These are phyloP conservation scores for Crotalus horridus DNA, from an alignment of 2,113 vertebrate species.

Conservation along the genomic window DNA sequence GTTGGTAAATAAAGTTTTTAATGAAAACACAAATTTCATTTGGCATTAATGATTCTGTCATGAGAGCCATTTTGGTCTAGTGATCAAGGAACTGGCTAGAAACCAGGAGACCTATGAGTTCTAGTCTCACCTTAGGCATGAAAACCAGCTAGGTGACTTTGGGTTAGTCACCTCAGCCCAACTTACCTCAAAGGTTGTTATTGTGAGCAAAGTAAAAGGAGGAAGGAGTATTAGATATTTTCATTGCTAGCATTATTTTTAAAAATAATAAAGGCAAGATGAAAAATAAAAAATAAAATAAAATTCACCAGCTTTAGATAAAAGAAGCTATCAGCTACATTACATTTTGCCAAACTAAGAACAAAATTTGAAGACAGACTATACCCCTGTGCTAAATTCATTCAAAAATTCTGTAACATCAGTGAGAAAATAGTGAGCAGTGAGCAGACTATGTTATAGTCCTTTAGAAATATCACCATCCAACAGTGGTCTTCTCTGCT, in stretches of 20 bases:
- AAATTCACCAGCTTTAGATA: background rate
- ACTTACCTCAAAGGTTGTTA: background rate
- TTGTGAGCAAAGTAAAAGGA: background rate
- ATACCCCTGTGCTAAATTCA: background rate
- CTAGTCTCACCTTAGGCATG: background rate
- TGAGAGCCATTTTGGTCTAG: background rate
- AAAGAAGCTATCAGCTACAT: background rate
- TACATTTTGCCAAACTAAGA: background rate
- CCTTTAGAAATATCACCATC: background rate
- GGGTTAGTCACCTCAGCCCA: background rate
- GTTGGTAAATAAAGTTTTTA: background rate
- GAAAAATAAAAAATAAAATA: background rate
- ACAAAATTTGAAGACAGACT: background rate
- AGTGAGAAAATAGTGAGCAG: background rate
- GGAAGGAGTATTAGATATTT: background rate
- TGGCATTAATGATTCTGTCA: accelerated
- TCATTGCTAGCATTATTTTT: background rate
- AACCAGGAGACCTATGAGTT: background rate
- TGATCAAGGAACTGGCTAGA: background rate
- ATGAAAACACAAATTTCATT: background rate
- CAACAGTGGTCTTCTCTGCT: background rate
- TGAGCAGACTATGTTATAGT: background rate
- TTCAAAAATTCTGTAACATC: background rate
- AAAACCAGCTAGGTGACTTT: background rate
- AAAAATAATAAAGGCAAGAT: background rate